These are phyloP conservation scores for Diplodus puntazzo DNA, from an alignment of 2,797 vertebrate species.

Conservation along the genomic window DNA sequence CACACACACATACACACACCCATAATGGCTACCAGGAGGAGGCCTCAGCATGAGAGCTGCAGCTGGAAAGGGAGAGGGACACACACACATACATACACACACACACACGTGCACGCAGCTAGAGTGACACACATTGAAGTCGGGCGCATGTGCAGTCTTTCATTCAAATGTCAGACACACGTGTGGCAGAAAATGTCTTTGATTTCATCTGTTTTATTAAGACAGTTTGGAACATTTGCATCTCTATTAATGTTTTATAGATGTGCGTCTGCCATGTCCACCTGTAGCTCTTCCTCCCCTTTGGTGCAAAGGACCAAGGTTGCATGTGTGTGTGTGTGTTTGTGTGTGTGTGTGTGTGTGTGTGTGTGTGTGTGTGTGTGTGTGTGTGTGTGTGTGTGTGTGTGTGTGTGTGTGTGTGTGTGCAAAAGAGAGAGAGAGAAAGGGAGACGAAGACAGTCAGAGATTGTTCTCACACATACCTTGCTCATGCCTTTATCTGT, in stretches of 20 bases:
- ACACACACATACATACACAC: conserved; percentile 22
- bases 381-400: not conserved
- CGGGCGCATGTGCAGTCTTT: conserved; percentile 51
- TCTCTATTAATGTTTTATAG: conserved; percentile 24
- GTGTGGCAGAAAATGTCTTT: conserved; percentile 36
- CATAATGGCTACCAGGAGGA: conserved; percentile 90
- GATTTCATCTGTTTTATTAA: conserved; percentile 20
- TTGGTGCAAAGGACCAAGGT: not conserved
- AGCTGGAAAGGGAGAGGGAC: conserved; percentile 77
- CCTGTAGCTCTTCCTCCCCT: conserved; percentile 51
- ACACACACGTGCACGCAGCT: conserved; percentile 18
- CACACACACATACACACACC: conserved; percentile 57
- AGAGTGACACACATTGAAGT: conserved; percentile 61
- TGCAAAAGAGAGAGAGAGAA: not conserved
- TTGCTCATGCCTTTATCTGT: conserved; percentile 40
- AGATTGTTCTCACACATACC: conserved; percentile 32
- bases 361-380: too few relatives aligned
- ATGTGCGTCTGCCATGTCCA: conserved; percentile 61
- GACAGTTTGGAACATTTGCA: conserved; percentile 36
- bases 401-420: not conserved
- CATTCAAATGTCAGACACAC: conserved; percentile 73
- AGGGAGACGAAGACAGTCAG: not conserved
- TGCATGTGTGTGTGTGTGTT: not conserved
- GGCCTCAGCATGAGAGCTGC: conserved; percentile 82
- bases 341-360: not conserved